Evolutionary conservation across 2,797 vertebrate genomes (phyloP).

Genomic region (Peromyscus attwateri): DNA sequence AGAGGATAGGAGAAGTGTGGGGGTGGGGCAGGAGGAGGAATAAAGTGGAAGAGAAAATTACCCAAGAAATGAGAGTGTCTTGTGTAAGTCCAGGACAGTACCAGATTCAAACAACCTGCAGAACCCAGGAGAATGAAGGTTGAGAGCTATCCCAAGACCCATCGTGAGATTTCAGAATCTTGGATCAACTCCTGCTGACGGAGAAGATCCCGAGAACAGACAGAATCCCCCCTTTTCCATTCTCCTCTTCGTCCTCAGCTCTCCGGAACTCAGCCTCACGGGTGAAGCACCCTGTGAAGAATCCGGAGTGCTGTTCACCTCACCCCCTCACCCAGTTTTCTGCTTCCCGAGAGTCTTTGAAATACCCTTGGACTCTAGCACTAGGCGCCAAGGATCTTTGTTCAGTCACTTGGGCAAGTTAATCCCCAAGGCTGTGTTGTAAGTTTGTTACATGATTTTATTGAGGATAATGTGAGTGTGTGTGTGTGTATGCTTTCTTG

Average conservation of each 20-base stretch:
- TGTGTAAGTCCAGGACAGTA: background rate
- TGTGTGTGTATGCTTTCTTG: background rate
- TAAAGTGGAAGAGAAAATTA: background rate
- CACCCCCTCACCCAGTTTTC: background rate
- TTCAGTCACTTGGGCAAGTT: conserved; percentile 72
- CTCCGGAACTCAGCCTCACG: background rate
- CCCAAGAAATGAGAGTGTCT: conserved; percentile 25
- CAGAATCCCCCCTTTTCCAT: background rate
- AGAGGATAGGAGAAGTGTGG: background rate
- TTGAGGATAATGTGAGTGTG: conserved; percentile 48
- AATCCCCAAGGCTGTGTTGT: conserved; percentile 58
- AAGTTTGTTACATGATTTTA: conserved; percentile 68
- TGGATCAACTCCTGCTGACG: background rate
- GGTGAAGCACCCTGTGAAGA: background rate
- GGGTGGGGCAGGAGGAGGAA: background rate
- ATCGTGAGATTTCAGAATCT: conserved; percentile 6
- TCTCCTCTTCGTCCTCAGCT: background rate
- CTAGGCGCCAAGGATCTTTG: conserved; percentile 71
- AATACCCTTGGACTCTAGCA: conserved; percentile 43
- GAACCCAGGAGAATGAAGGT: background rate
- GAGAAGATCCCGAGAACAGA: background rate
- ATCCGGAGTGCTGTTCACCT: background rate
- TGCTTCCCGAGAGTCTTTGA: conserved; percentile 51
- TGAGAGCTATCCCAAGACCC: background rate
- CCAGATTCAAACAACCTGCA: background rate